A percentile compares a stretch with the other conserved stretches of the same genome.
These are phyloP conservation scores for Poliocrania exsul DNA, from an alignment of 2,797 vertebrate genomes.

Conservation along the genomic window DNA sequence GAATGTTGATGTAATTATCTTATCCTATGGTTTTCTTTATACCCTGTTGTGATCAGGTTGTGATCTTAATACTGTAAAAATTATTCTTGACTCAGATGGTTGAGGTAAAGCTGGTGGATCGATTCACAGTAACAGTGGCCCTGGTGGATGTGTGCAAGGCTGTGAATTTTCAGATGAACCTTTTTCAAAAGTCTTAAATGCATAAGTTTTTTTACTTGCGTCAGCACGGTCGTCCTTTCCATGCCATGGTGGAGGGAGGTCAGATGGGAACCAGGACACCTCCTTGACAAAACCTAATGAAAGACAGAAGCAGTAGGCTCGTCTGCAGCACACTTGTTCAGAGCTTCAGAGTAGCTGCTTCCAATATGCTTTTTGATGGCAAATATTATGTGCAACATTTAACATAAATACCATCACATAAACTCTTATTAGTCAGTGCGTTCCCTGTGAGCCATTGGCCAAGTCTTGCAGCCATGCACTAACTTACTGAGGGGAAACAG, in stretches of 20 bases:
- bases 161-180: not conserved
- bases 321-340: not conserved
- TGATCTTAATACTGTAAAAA: not conserved
- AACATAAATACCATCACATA: not conserved
- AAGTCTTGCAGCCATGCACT: not conserved
- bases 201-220: not conserved
- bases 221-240: not conserved
- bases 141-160: not conserved
- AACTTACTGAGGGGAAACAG: not conserved
- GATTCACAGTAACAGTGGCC: not conserved
- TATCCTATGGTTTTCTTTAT: not conserved
- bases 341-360: not conserved
- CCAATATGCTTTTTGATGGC: not conserved
- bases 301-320: not conserved
- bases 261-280: not conserved
- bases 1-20: not conserved
- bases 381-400: not conserved
- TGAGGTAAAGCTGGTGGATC: not conserved
- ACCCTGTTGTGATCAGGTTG: not conserved
- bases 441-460: rapidly evolving
- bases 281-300: not conserved
- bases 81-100: not conserved
- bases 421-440: not conserved
- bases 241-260: not conserved
- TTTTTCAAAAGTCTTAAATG: not conserved